Percentiles rank a stretch among this genome's conserved stretches.
phyloP scores from a whole-genome alignment of 1,140 invertebrate genomes.

The Latrodectus geometricus region DNA sequence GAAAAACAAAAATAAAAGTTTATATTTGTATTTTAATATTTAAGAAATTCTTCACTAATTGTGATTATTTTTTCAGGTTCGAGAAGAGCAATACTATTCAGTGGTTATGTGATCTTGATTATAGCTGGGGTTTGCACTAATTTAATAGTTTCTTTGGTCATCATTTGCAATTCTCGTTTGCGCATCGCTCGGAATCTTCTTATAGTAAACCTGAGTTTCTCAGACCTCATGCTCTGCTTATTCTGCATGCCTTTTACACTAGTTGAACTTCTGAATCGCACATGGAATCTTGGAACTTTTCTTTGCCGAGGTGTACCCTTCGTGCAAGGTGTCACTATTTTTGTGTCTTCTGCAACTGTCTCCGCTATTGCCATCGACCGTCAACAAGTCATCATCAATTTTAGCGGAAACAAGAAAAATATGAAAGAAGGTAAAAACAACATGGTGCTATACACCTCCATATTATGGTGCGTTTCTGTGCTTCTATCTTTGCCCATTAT shows the following conservation, averaged over 20 bases:
- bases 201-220: slow-evolving; percentile 73
- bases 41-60: no score
- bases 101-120: slow-evolving; percentile 37
- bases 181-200: slow-evolving; percentile 61
- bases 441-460: slow-evolving; percentile 70
- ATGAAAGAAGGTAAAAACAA: slow-evolving; percentile 71
- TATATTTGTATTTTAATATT: no score
- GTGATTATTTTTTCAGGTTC: neutral
- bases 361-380: slow-evolving; percentile 75
- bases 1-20: no score
- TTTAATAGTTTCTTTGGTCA: slow-evolving; percentile 39
- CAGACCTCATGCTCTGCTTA: slow-evolving; percentile 74
- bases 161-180: slow-evolving; percentile 34
- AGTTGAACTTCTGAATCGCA: slow-evolving; percentile 67
- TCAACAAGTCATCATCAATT: slow-evolving; percentile 46
- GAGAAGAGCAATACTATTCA: slow-evolving; percentile 7
- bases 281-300: slow-evolving; percentile 69
- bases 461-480: slow-evolving; percentile 73
- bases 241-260: slow-evolving; percentile 76
- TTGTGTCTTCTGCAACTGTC: slow-evolving; percentile 75
- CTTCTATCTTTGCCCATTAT: slow-evolving; percentile 72
- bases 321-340: slow-evolving; percentile 74
- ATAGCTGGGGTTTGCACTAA: slow-evolving; percentile 39
- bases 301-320: slow-evolving; percentile 74
- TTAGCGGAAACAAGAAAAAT: slow-evolving; percentile 17